These are phyloP conservation scores for Sturnira hondurensis DNA, from an alignment of 2,113 vertebrate species.

Conservation along the genomic window DNA sequence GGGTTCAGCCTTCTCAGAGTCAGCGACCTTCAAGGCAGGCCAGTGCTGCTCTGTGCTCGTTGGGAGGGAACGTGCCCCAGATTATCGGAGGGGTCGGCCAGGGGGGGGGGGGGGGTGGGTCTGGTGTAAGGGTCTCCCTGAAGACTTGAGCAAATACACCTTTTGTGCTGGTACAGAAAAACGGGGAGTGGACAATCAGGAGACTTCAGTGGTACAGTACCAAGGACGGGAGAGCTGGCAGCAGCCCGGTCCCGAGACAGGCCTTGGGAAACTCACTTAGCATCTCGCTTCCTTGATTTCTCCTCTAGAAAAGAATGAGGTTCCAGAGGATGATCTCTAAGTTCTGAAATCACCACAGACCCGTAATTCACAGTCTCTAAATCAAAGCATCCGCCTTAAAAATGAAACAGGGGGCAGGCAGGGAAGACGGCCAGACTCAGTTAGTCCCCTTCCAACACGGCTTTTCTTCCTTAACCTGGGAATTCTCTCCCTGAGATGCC, in stretches of 20 bases:
- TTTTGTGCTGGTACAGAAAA: neutral
- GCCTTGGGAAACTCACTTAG: neutral
- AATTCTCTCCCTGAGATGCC: neutral
- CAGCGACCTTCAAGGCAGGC: neutral
- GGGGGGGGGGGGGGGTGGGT: neutral
- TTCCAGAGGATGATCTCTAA: neutral
- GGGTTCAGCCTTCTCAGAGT: neutral
- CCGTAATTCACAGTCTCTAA: neutral
- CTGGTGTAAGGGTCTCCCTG: neutral
- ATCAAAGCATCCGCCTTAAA: neutral
- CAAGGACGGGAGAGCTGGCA: neutral
- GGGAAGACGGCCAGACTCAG: neutral
- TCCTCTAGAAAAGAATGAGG: neutral
- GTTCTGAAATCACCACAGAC: neutral
- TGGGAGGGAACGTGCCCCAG: neutral
- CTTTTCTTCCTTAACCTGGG: neutral
- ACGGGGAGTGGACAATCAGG: no score
- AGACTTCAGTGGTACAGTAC: accelerated
- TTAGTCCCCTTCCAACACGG: neutral
- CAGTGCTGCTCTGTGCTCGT: neutral
- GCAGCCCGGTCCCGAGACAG: neutral
- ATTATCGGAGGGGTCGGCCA: neutral
- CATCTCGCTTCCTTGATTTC: neutral
- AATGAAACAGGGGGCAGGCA: neutral
- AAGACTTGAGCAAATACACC: neutral